These are phyloP conservation scores for Sternotherus odoratus DNA, from an alignment of 2,797 vertebrate species.

Conservation along the genomic window DNA sequence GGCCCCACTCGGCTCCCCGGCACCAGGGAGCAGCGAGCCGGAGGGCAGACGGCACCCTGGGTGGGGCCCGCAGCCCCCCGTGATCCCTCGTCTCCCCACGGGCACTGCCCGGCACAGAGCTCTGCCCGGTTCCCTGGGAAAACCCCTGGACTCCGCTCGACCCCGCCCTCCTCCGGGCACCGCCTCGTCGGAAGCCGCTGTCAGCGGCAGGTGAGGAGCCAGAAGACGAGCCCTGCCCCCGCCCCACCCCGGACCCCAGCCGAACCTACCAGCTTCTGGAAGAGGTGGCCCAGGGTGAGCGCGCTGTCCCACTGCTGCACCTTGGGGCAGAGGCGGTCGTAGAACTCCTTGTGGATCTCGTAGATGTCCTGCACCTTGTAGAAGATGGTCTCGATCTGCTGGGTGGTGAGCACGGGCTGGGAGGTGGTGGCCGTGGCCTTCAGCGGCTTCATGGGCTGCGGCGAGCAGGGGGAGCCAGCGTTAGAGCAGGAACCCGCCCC, in stretches of 20 bases:
- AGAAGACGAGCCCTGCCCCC: neutral
- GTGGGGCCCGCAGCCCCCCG: neutral
- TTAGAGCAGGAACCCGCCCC: neutral
- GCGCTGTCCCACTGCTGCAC: slow-evolving; percentile 97
- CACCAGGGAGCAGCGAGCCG: neutral
- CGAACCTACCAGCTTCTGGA: slow-evolving; percentile 93
- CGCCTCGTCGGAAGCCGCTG: no score
- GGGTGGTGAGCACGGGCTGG: slow-evolving; percentile 94
- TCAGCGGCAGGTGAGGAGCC: neutral
- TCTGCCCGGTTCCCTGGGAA: neutral
- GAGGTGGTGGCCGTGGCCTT: slow-evolving; percentile 96
- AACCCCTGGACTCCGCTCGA: neutral
- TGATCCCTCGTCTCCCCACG: no score
- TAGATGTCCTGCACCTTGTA: slow-evolving; percentile 99
- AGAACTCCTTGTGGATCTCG: slow-evolving; percentile 97
- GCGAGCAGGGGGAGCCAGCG: neutral
- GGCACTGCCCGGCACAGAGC: neutral
- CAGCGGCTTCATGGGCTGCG: slow-evolving; percentile 95
- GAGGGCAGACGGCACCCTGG: neutral
- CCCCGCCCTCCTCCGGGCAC: neutral
- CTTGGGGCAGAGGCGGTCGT: slow-evolving; percentile 92
- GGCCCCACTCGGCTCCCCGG: neutral
- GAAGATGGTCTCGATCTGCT: slow-evolving; percentile 98
- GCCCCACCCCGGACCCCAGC: no score
- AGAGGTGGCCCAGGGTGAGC: slow-evolving; percentile 96